Conservation (phyloP, 2,113 vertebrate species). For the Climacteris rufus region DNA sequence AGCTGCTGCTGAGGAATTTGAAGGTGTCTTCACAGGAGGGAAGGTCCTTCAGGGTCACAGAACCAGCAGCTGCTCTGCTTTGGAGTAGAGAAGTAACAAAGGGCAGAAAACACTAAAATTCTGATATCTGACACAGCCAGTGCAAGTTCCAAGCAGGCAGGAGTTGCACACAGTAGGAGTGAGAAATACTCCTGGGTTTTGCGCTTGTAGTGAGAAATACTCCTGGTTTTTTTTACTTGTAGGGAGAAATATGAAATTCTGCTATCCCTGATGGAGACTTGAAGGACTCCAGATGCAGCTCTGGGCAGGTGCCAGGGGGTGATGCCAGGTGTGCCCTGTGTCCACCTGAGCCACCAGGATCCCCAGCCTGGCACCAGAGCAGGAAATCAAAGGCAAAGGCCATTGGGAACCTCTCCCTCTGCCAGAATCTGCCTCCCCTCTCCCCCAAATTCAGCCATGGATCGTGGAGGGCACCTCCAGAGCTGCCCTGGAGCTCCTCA, state of each 20-base stretch:
- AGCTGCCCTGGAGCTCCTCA: background rate
- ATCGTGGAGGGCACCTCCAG: rapidly evolving
- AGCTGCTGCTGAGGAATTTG: background rate
- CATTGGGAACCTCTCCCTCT: background rate
- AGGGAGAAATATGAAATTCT: background rate
- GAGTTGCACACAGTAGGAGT: rapidly evolving
- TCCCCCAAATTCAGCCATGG: background rate
- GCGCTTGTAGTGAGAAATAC: background rate
- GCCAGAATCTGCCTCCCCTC: background rate
- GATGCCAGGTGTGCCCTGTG: background rate
- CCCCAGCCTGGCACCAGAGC: background rate
- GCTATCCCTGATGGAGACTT: rapidly evolving
- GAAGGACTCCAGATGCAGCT: background rate
- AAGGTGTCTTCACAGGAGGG: background rate
- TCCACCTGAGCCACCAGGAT: background rate
- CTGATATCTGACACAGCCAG: background rate
- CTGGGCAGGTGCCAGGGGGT: background rate
- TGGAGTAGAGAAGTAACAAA: background rate
- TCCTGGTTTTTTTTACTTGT: rapidly evolving
- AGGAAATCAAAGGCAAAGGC: background rate
- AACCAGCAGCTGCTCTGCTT: background rate
- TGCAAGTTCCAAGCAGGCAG: background rate
- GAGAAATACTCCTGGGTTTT: background rate
- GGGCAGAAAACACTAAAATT: background rate
- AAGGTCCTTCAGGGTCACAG: background rate